Conservation (phyloP, 2,113 vertebrate species). For the Ptychochromis oligacanthus region DNA sequence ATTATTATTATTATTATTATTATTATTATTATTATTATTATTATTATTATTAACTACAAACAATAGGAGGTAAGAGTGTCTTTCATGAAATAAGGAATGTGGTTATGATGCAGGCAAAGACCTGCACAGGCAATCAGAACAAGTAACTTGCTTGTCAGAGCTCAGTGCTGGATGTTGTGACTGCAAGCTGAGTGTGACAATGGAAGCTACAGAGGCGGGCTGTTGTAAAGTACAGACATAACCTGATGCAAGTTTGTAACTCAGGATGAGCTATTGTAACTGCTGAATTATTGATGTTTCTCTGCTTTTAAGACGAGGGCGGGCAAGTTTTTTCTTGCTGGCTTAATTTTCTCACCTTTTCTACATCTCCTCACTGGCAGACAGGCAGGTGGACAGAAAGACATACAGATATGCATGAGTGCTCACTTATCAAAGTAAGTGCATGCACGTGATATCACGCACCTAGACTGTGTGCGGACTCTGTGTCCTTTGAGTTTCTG, state of each 20-base stretch:
- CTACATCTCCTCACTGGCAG: not conserved
- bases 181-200: not conserved
- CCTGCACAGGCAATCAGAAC: not conserved
- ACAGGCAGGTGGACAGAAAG: not conserved
- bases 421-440: not conserved
- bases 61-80: not conserved
- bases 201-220: not conserved
- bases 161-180: not conserved
- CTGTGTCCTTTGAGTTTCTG: not conserved
- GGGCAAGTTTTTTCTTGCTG: not conserved
- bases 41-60: not conserved
- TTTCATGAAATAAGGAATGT: not conserved
- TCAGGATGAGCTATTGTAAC: conserved; percentile 1
- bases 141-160: not conserved
- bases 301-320: conserved; percentile 9
- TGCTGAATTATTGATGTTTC: conserved; percentile 49
- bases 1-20: too few species aligned
- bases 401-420: not conserved
- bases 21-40: too few species aligned
- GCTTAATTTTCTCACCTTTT: conserved; percentile 10
- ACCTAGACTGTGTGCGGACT: not conserved
- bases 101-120: not conserved
- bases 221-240: conserved; percentile 13
- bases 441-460: not conserved
- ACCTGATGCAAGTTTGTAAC: conserved; percentile 7